These are phyloP conservation scores for Nomia melanderi DNA, from an alignment of 1,140 invertebrate species.

Conservation along the genomic window DNA sequence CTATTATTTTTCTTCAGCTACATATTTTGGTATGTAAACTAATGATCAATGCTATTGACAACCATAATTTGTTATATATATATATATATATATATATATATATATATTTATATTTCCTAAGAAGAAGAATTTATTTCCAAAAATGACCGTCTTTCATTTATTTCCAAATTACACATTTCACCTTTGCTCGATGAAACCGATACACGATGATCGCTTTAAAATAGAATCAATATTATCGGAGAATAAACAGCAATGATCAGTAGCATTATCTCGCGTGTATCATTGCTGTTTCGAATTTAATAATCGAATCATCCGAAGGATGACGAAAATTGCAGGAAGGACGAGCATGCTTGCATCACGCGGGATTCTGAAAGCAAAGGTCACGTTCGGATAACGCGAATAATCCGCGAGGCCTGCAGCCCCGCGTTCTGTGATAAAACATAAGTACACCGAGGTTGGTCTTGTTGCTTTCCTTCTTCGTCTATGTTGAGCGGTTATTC, in stretches of 20 bases:
- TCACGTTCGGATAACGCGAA: constrained; percentile 35
- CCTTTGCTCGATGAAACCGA: too few relatives aligned
- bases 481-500: constrained; percentile 67
- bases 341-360: constrained; percentile 10
- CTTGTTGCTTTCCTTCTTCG: constrained; percentile 48
- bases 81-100: too few relatives aligned
- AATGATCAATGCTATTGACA: too few relatives aligned
- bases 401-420: constrained; percentile 14
- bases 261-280: background rate
- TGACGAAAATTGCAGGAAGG: constrained; percentile 5
- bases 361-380: constrained; percentile 12
- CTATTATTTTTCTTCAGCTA: too few relatives aligned
- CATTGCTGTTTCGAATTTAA: background rate
- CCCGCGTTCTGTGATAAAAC: constrained; percentile 54
- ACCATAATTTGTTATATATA: too few relatives aligned
- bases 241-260: background rate
- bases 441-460: constrained; percentile 35
- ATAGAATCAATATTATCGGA: background rate
- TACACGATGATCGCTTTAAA: too few relatives aligned
- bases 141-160: too few relatives aligned
- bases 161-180: too few relatives aligned
- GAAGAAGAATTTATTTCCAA: too few relatives aligned
- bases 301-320: background rate
- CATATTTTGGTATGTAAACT: too few relatives aligned
- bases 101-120: too few relatives aligned